Percentiles rank a stretch among this genome's conserved stretches.
Evolutionary conservation across 2,113 vertebrate species (phyloP).

Genomic region (Hydrolagus affinis): DNA sequence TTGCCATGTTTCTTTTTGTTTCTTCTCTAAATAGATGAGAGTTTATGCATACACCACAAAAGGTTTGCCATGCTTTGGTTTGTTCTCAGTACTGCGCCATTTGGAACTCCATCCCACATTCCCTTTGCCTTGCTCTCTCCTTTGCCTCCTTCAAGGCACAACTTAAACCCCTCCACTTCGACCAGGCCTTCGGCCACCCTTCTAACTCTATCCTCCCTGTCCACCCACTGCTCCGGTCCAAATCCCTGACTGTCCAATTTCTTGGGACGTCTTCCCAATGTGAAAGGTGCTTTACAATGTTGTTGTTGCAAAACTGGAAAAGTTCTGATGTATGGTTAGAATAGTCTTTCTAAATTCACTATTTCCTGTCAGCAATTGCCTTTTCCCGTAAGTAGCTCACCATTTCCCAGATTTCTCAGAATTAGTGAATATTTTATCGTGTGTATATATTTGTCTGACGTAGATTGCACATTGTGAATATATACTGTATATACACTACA

Average conservation of each 20-base stretch:
- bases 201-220: too few relatives aligned
- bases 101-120: too few relatives aligned
- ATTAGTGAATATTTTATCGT: too few relatives aligned
- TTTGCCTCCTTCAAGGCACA: too few relatives aligned
- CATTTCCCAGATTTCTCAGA: neutral
- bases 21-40: neutral
- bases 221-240: too few relatives aligned
- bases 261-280: too few relatives aligned
- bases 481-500: too few relatives aligned
- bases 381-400: slow-evolving; percentile 15
- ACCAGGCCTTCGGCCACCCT: too few relatives aligned
- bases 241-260: too few relatives aligned
- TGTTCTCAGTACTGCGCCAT: neutral
- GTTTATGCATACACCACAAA: neutral
- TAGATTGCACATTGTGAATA: neutral
- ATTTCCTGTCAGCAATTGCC: neutral
- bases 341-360: slow-evolving; percentile 17
- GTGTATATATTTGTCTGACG: neutral
- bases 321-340: slow-evolving; percentile 1
- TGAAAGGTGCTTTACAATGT: too few relatives aligned
- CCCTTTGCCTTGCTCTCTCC: too few relatives aligned
- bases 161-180: too few relatives aligned
- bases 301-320: neutral
- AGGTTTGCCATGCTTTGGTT: neutral
- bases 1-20: neutral